Conservation (phyloP, 1,140 invertebrate genomes). For the Tetramorium parvispinum region DNA sequence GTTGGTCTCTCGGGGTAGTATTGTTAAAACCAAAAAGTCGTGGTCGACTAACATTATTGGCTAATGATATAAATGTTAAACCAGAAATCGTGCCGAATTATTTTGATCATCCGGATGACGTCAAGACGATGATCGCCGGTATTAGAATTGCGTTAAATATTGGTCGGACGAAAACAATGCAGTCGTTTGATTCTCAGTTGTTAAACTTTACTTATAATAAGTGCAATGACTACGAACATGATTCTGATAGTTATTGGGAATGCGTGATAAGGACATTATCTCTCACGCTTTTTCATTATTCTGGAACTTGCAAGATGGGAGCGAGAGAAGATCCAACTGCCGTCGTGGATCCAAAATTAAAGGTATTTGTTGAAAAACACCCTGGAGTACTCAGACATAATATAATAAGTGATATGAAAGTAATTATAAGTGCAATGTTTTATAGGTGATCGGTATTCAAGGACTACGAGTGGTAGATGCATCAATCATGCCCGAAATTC, state of each 20-base stretch:
- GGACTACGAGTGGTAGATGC: background rate
- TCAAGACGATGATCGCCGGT: background rate
- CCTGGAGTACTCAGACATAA: too few species aligned
- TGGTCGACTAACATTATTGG: background rate
- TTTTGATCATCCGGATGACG: background rate
- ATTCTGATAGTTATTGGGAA: slow-evolving; percentile 4
- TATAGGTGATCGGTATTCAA: background rate
- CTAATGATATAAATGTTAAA: slow-evolving; percentile 6
- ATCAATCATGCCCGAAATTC: background rate
- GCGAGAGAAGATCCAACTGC: background rate
- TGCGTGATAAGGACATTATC: background rate
- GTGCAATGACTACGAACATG: background rate
- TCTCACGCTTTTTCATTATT: background rate
- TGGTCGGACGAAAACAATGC: background rate
- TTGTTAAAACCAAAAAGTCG: slow-evolving; percentile 11
- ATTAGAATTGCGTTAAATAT: slow-evolving; percentile 8
- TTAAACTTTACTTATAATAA: background rate
- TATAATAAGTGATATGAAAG: background rate
- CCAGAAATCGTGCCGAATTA: background rate
- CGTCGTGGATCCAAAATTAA: slow-evolving; percentile 21
- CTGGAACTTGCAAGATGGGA: slow-evolving; percentile 34
- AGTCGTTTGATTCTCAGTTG: background rate
- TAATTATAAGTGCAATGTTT: background rate
- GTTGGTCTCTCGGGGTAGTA: slow-evolving; percentile 78
- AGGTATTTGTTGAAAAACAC: too few species aligned